phyloP scores from a whole-genome alignment of 2,797 vertebrate genomes.

The Periparus ater region DNA sequence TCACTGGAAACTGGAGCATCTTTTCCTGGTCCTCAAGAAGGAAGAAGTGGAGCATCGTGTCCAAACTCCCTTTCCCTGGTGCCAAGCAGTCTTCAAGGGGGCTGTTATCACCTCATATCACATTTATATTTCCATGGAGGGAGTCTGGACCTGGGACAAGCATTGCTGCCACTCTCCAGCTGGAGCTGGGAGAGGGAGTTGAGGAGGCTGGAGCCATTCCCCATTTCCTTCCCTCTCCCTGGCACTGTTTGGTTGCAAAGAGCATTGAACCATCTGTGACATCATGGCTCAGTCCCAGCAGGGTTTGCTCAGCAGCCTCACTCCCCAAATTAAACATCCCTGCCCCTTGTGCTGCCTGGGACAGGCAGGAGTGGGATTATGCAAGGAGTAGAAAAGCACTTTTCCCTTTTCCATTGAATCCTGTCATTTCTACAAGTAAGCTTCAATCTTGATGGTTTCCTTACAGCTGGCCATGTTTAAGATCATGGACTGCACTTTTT shows the following conservation, averaged over 20 bases:
- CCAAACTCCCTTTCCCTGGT: not conserved
- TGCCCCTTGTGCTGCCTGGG: not conserved
- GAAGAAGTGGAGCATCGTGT: accelerated
- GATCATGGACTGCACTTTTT: accelerated
- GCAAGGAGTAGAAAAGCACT: not conserved
- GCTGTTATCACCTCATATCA: not conserved
- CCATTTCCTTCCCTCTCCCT: not conserved
- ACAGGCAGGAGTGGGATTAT: not conserved
- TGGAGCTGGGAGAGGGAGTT: not conserved
- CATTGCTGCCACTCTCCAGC: not conserved
- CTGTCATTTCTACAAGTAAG: not conserved
- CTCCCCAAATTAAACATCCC: not conserved
- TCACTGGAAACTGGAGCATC: not conserved
- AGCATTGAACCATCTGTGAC: not conserved
- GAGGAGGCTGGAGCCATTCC: not conserved
- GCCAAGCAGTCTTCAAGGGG: not conserved
- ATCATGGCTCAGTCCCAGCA: accelerated
- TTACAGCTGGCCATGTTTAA: accelerated
- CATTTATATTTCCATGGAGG: not conserved
- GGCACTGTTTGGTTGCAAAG: not conserved
- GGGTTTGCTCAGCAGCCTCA: not conserved
- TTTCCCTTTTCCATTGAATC: not conserved
- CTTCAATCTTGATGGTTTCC: not conserved
- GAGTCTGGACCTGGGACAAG: not conserved
- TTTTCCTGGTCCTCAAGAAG: not conserved